Conservation (phyloP, 2,113 vertebrate species). For the Ctenodactylus gundi region DNA sequence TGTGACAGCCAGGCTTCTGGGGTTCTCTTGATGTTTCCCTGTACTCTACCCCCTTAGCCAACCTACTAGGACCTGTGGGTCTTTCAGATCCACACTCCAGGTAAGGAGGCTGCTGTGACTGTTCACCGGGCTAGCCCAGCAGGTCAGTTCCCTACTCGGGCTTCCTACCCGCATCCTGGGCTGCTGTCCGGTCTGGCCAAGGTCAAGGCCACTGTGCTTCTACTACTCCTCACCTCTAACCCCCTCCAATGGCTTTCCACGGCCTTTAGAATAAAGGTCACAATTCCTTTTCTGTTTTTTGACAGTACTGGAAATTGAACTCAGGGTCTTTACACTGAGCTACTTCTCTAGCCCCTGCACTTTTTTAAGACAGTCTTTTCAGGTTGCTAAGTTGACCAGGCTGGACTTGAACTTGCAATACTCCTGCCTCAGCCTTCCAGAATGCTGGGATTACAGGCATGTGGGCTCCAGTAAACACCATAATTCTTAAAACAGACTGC, state of each 20-base stretch:
- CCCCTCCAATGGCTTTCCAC: background rate
- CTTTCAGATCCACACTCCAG: background rate
- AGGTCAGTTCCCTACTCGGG: background rate
- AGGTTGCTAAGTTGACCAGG: too few species aligned
- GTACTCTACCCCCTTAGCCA: background rate
- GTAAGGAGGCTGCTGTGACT: too few species aligned
- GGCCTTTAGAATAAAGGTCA: background rate
- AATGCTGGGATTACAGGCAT: too few species aligned
- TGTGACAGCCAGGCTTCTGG: background rate
- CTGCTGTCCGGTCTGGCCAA: background rate
- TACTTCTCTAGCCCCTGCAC: too few species aligned
- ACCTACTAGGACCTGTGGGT: background rate
- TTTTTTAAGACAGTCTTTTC: too few species aligned
- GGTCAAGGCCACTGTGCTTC: background rate
- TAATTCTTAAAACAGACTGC: background rate
- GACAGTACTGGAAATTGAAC: too few species aligned
- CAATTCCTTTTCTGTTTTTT: too few species aligned
- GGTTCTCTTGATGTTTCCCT: background rate
- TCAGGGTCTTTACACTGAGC: too few species aligned
- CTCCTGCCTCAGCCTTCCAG: too few species aligned
- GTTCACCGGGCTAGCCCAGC: too few species aligned
- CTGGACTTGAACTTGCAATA: too few species aligned
- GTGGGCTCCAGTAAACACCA: too few species aligned
- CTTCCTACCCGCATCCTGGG: accelerated
- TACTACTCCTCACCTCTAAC: background rate